Evolutionary conservation across 2,797 vertebrate species (phyloP), one percentile per base, ranked within the genome.

Genomic region (Enteromius paludinosus): DNA sequence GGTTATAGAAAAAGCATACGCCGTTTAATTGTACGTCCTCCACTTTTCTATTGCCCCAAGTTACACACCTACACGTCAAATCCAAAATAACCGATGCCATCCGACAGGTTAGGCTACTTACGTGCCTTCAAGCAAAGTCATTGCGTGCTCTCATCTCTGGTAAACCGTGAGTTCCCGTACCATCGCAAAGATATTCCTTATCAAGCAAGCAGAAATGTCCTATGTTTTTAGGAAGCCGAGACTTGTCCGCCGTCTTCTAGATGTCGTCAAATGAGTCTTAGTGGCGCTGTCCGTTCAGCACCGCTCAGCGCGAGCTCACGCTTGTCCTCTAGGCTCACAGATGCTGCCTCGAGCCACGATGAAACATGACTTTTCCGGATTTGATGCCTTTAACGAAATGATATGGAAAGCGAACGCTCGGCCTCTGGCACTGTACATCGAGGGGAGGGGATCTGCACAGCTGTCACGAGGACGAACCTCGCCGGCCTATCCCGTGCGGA

Each of bases 321-420:
- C 82, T 86, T 87, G 91, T 92, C 91, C 89, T 89, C 87, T 87
- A 89, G 17, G 76, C 85, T 73, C 54, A 73, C 76, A 73, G 25
- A 45, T n/a, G 33, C 68, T 43, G 56, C 25, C 76, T 45, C 69
- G 23, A 78, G 17, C 68, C 45, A 30, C 28, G 35, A 28, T 45
- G 23, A 65, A 84, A 52, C 75, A 49, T 72, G 59, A 56, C 65
- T 65, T 73, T 65, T 33, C 59, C 35, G 33, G 65, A 33, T 65
- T 41, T 56, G 8, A 68, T 33, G 74, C 23, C 61, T 77, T 59
- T 20, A 25, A 72, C 28, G 30, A 72, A 78, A 73, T 23, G 25
- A 25, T 47, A 73, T 10, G 35, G 79, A 66, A 72, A 73, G 56
- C 78, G 35, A 78, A 72, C 17, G 78, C 15, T 68, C 30, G 76